Conservation (phyloP, 1,140 invertebrate species). For the Nasonia giraulti region DNA sequence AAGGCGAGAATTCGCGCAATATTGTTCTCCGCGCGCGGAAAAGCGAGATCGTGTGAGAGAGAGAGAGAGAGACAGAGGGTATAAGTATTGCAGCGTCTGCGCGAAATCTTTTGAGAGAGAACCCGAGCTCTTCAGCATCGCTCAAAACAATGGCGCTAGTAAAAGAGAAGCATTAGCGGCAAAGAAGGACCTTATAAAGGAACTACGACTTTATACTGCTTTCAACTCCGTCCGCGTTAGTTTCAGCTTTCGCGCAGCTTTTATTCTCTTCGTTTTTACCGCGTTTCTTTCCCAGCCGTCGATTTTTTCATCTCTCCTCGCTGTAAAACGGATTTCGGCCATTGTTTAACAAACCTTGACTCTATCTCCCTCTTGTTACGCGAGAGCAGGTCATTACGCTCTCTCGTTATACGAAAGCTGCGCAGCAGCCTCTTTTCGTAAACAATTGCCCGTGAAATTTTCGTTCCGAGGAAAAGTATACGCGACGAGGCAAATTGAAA, state of each 20-base stretch:
- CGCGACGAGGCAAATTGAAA: not conserved
- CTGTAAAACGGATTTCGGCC: not conserved
- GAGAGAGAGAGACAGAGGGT: not conserved
- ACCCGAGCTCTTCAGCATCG: not conserved
- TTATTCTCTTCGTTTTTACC: not conserved
- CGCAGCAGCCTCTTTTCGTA: too few relatives aligned
- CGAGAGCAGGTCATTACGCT: too few relatives aligned
- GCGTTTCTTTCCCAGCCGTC: not conserved
- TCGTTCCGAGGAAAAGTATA: too few relatives aligned
- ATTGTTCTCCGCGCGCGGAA: not conserved
- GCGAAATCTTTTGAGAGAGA: conserved; percentile 30
- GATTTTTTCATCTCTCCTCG: not conserved
- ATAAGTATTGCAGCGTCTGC: conserved; percentile 13
- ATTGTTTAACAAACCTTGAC: not conserved
- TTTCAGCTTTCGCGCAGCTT: conserved; percentile 9
- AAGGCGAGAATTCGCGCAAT: not conserved
- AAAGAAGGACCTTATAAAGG: conserved; percentile 41
- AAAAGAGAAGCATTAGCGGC: conserved; percentile 40
- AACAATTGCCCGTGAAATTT: too few relatives aligned
- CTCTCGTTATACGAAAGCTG: too few relatives aligned
- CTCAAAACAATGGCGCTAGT: conserved; percentile 48
- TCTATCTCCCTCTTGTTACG: too few relatives aligned
- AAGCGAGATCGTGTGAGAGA: not conserved
- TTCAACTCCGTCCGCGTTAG: conserved; percentile 25
- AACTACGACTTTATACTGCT: conserved; percentile 30